These are phyloP conservation scores for Cheilosia urbana DNA, from an alignment of 2,888 invertebrate species.

Conservation along the genomic window DNA sequence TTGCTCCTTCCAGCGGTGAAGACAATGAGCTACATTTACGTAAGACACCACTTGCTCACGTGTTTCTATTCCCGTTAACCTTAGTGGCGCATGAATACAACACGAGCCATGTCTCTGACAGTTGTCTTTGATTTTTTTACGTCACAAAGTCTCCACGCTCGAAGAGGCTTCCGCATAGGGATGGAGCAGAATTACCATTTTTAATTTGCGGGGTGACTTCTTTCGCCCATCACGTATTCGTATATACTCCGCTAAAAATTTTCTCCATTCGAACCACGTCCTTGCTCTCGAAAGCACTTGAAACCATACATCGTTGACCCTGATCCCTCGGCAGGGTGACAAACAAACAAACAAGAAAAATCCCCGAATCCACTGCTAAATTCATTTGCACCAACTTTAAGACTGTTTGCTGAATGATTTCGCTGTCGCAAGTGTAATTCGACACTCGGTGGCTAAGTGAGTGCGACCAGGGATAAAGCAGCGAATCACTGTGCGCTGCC, in stretches of 20 bases:
- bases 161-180: too few relatives aligned
- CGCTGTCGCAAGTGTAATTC: conserved; percentile 33
- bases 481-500: neutral
- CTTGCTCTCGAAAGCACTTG: neutral
- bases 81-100: too few relatives aligned
- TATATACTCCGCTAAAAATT: neutral
- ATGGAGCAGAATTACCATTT: too few relatives aligned
- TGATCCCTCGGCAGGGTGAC: conserved; percentile 15
- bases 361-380: neutral
- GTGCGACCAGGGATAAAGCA: neutral
- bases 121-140: too few relatives aligned
- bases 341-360: conserved; percentile 26
- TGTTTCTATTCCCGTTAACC: too few relatives aligned
- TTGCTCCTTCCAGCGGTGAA: too few relatives aligned
- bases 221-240: too few relatives aligned
- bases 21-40: too few relatives aligned
- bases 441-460: conserved; percentile 36
- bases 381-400: neutral
- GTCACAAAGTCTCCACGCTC: too few relatives aligned
- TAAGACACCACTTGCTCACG: too few relatives aligned
- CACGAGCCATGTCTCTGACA: too few relatives aligned
- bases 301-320: conserved; percentile 23
- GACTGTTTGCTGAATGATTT: conserved; percentile 34
- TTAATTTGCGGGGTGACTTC: too few relatives aligned
- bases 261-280: conserved; percentile 1